Evolutionary conservation across 2,888 invertebrate genomes (phyloP), one percentile per base, ranked within the genome.

Genomic region (Rugalucina vietnamica): DNA sequence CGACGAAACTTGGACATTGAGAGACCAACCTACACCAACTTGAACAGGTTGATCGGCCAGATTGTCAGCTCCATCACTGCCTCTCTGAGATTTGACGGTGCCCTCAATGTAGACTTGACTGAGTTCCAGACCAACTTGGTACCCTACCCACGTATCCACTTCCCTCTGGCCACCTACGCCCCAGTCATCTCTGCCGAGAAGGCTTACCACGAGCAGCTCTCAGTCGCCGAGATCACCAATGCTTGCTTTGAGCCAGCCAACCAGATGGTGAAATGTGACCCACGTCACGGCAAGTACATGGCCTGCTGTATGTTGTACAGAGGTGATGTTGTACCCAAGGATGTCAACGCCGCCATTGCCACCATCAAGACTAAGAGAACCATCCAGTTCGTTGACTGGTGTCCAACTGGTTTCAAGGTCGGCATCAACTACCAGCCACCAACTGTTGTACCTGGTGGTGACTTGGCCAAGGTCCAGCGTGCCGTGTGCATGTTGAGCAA

Each of bases 161-260:
- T 98, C 95, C 98, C 98, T 0, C 94, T 98, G 74, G 95, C 85
- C 97, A 95, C 98, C 14, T 98, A 98, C 94, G 98, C 98, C 29
- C 98, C 98, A 32, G 97, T 98, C 93, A 98, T 98, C 95, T 98
- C 98, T 0, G 98, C 98, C 82, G 98, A 98, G 95, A 98, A 98
- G 95, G 98, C 98, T 12, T 98, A 98, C 96, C 98, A 98, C 95
- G 98, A 98, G 95, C 98, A 98, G 81, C 85, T 93, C 34, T 89
- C 92, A 1, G 91, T 93, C 39, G 85, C 93, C 39, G 93, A 93
- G 76, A 91, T 93, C 77, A 93, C 93, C 80, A 93, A 93, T 70
- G 89, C 92, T 39, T 92, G 92, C 79, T 93, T 93, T 82, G 93
- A 93, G 83, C 91, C 93, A 71, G 90, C 90, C 77, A 93, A 93